Base-by-base conservation (phyloP, 2,113 vertebrate species). In the Phaethornis superciliosus region DNA sequence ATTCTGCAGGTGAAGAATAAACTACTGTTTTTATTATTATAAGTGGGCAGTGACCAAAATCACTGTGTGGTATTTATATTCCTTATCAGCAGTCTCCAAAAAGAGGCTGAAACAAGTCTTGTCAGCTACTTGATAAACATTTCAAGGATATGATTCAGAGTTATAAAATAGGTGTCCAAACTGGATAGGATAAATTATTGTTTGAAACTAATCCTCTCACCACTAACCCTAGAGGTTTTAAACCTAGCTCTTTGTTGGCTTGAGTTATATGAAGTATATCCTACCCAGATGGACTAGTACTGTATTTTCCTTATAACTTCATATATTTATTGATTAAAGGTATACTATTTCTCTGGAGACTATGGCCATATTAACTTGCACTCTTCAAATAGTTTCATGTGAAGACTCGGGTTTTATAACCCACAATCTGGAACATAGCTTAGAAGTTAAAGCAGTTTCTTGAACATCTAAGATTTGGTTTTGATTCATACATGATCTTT, bases 201-300 rank as follows among this genome's bases (percentile, higher is more conserved):
- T 72, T 32, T 74, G 65, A 89, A 81, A 67, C 72, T 30, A 77
- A 56, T 17, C 28, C 7, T 72, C 3, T 82, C 47, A 56, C 12
- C 10, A 62, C 18, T 70, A 64, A 68, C 8, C 10, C 19, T n/a
- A 11, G 9, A 54, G 4, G 1, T 10, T 32, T 55, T 65, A 81
- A 82, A 19, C 6, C 40, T 42, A 72, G 4, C 1, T 76, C 55
- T 69, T 40, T 68, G 40, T 6, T 56, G 40, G 10, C 4, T 49
- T 72, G 30, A n/a, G 8, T 67, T 60, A 80, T 71, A 78, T 62
- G 21, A 64, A 21, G 9, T 18, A 32, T 44, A 40, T 54, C 28
- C 27, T 44, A 49, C 9, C 0, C 7, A 47, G 15, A 0, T 47
- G n/a, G 40, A 77, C 35, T 62, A 32, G 7, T 40, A 65, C 3